phyloP scores from a whole-genome alignment of 2,797 vertebrate genomes.

The Vireo griseus region DNA sequence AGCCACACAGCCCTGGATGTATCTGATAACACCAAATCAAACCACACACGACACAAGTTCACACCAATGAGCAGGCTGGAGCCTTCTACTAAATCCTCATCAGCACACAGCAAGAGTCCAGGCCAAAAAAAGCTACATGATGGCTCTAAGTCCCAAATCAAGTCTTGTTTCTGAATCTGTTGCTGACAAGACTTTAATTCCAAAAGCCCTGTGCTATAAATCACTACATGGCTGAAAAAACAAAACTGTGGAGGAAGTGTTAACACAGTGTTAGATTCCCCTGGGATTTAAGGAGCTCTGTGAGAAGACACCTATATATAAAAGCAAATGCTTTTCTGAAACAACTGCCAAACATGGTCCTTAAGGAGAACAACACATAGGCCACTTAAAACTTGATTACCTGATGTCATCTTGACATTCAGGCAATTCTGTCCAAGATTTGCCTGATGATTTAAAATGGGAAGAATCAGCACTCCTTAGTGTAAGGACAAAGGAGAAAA shows the following conservation, averaged over 20 bases:
- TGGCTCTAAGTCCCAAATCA: background rate
- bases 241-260: background rate
- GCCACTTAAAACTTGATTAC: background rate
- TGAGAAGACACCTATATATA: background rate
- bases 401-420: background rate
- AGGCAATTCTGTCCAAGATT: background rate
- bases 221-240: background rate
- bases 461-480: background rate
- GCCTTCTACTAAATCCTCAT: background rate
- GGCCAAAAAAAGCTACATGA: background rate
- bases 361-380: background rate
- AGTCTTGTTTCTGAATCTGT: background rate
- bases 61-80: background rate
- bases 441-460: background rate
- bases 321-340: background rate
- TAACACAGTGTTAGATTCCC: background rate
- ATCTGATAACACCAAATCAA: fast-evolving
- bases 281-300: background rate
- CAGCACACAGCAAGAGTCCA: background rate
- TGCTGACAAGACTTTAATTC: background rate
- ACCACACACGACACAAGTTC: background rate
- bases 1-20: background rate
- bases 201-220: background rate
- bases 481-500: background rate
- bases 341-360: background rate